These are phyloP conservation scores for Ooceraea biroi DNA, from an alignment of 1,140 invertebrate genomes.

Conservation along the genomic window DNA sequence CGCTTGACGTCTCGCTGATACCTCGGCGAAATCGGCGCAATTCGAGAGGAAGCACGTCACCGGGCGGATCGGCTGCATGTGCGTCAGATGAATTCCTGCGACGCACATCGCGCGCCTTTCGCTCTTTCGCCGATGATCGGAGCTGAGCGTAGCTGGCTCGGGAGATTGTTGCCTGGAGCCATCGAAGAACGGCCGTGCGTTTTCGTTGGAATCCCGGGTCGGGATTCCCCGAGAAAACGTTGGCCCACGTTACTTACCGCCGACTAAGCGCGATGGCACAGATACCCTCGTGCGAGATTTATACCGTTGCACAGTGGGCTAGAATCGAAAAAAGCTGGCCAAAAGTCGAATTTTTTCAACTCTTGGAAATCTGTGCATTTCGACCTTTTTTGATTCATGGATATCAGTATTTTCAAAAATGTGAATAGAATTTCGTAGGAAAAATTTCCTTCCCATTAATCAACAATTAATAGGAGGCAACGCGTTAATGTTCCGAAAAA, in stretches of 20 bases:
- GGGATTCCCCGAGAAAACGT: slow-evolving; percentile 27
- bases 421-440: too few relatives aligned
- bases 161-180: slow-evolving; percentile 14
- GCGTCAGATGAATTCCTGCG: slow-evolving; percentile 9
- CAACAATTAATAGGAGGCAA: too few relatives aligned
- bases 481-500: too few relatives aligned
- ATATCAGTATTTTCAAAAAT: too few relatives aligned
- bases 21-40: not conserved
- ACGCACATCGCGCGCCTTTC: not conserved
- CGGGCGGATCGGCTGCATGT: slow-evolving; percentile 5
- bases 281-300: not conserved
- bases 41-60: not conserved
- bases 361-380: too few relatives aligned
- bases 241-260: not conserved
- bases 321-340: too few relatives aligned
- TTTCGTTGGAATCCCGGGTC: slow-evolving; percentile 13
- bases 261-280: not conserved
- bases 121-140: not conserved
- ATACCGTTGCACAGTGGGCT: not conserved
- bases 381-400: too few relatives aligned
- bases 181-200: slow-evolving; percentile 4
- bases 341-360: too few relatives aligned
- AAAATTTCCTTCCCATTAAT: too few relatives aligned
- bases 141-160: not conserved
- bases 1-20: not conserved